Base-by-base conservation (phyloP, 1,140 invertebrate species). In the Whitmania pigra region DNA sequence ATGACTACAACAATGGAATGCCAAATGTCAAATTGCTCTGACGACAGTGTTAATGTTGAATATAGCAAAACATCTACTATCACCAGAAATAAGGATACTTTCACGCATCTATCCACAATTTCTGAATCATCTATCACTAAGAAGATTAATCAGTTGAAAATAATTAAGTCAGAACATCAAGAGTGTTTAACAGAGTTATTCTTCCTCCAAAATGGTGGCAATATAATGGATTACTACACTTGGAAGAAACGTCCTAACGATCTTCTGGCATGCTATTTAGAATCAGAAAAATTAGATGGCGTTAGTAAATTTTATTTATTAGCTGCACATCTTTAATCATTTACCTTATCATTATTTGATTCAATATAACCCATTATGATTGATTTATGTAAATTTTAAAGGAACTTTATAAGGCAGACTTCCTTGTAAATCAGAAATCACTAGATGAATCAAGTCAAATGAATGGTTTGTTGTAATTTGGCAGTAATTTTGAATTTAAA, bases 141-240 rank as follows among this genome's bases (percentile, higher is more conserved):
- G 43, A 63, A 63, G 29, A 63, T 63, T 25, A 31, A 63, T 63
- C 22, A 63, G 9, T 25, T 63, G 29, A 63, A 63, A 63, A n/a
- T 25, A 25, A 20, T 63, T 31, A 63, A 63, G 29, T 63, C 57
- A 25, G 29, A 22, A 25, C 91, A 91, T 82, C 86, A 87, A 76
- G 91, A 93, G 78, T 87, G 89, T 82, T 85, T 89, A 75, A 86
- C 89, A 67, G 92, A 94, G 83, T 82, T 89, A 69, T 94, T 88
- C 84, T 93, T 90, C 81, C 85, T 94, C 57, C 88, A 92, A 82
- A 86, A 86, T 77, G 88, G 89, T 74, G 90, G 90, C 53, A 92
- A 92, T 81, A 87, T 93, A 82, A 89, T 92, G 86, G 92, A 94
- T 79, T 91, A 88, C 80, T 86, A 87, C 76, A 81, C 85, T 49